Conservation (phyloP, 2,888 invertebrate genomes). For the Netelia melanura region DNA sequence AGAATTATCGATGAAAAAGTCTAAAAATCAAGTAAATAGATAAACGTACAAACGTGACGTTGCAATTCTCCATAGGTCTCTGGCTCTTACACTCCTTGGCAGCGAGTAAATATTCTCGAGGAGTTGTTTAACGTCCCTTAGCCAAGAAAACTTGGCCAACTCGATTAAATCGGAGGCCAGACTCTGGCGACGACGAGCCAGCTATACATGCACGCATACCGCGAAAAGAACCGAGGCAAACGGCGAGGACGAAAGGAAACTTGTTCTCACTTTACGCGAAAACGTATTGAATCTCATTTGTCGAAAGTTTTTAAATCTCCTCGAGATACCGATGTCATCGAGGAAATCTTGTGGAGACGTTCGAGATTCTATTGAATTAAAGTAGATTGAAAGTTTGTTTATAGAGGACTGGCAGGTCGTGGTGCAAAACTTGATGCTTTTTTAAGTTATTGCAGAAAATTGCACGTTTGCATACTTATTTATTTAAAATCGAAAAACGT, state of each 20-base stretch:
- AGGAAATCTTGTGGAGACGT: not conserved
- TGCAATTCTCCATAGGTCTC: slow-evolving; percentile 4
- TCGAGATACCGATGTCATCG: not conserved
- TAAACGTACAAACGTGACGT: slow-evolving; percentile 20
- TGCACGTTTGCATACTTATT: too few species aligned
- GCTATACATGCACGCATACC: not conserved
- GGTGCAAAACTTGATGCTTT: too few species aligned
- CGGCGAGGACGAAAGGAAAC: slow-evolving; percentile 14
- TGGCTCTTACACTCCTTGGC: not conserved
- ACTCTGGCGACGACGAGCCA: slow-evolving; percentile 19
- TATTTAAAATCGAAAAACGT: too few species aligned
- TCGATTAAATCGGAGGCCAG: slow-evolving; percentile 23
- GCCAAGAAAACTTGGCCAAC: slow-evolving; percentile 42
- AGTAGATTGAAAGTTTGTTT: not conserved
- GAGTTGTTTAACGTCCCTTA: slow-evolving; percentile 30
- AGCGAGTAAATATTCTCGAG: slow-evolving; percentile 41
- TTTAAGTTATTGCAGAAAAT: too few species aligned
- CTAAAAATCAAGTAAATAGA: not conserved
- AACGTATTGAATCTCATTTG: slow-evolving; percentile 47
- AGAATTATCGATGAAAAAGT: too few species aligned
- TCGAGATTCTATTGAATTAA: slow-evolving; percentile 8
- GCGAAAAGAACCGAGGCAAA: not conserved
- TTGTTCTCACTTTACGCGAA: slow-evolving; percentile 12
- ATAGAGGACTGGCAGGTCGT: too few species aligned
- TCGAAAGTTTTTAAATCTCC: slow-evolving; percentile 21